These are phyloP conservation scores for Epizoanthus rinbou DNA, from an alignment of 92 coral and sea anemone genomes.

Conservation along the genomic window DNA sequence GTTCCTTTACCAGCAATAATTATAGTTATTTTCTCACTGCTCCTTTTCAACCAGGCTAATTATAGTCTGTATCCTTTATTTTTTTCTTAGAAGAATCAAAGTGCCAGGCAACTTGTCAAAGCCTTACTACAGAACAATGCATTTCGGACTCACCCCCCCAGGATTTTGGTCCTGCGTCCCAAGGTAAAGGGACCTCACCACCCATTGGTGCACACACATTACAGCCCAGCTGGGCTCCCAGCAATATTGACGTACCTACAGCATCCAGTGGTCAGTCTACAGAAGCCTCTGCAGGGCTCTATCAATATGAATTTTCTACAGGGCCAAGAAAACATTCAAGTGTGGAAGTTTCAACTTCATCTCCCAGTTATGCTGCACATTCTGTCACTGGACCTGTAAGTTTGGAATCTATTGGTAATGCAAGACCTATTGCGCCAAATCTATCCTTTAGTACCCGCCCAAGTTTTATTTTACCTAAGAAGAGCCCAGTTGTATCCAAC, in stretches of 20 bases:
- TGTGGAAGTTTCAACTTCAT: background rate
- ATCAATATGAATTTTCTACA: background rate
- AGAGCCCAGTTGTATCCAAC: constrained; percentile 50
- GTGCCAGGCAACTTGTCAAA: constrained; percentile 4
- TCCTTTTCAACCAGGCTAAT: too few relatives aligned
- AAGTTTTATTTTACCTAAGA: constrained; percentile 57
- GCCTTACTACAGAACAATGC: background rate
- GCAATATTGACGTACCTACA: constrained; percentile 6
- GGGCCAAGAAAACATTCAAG: background rate
- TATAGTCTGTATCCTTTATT: background rate
- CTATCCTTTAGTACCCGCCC: constrained; percentile 35
- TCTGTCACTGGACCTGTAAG: constrained; percentile 1
- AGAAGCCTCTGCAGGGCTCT: background rate
- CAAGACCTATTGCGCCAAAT: background rate
- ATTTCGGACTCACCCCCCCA: constrained; percentile 10
- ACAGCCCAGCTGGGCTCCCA: background rate
- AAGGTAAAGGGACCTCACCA: background rate
- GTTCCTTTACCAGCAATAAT: background rate
- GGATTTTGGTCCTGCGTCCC: constrained; percentile 7
- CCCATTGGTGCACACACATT: background rate
- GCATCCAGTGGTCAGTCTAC: background rate
- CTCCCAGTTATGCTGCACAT: constrained; percentile 4
- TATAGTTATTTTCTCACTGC: too few relatives aligned
- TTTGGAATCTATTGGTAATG: constrained; percentile 19
- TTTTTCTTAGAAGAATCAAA: constrained; percentile 15